Evolutionary conservation across 1,140 invertebrate species (phyloP).

Genomic region (Zaprionus vittiger): DNA sequence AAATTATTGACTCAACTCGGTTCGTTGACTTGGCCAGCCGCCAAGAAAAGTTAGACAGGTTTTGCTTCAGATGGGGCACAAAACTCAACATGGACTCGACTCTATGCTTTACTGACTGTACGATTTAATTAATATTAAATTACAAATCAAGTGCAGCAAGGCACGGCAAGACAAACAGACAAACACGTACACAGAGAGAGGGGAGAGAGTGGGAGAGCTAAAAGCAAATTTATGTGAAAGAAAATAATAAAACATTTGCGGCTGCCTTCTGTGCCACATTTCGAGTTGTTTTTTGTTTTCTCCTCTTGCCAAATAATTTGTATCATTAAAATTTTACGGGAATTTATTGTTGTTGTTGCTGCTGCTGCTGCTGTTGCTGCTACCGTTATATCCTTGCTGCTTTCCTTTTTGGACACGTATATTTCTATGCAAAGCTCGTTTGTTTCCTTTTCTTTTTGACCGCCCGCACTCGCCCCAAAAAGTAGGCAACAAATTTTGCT

Average conservation of each 20-base stretch:
- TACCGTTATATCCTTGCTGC: neutral
- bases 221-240: conserved; percentile 42
- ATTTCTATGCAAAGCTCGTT: conserved; percentile 55
- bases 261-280: conserved; percentile 23
- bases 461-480: conserved; percentile 13
- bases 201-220: neutral
- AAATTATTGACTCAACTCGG: conserved; percentile 57
- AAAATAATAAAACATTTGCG: conserved; percentile 50
- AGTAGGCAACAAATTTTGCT: conserved; percentile 37
- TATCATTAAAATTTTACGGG: conserved; percentile 75
- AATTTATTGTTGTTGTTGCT: conserved; percentile 45
- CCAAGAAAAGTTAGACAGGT: neutral
- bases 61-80: conserved; percentile 4
- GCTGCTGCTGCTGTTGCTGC: neutral
- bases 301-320: conserved; percentile 64
- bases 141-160: conserved; percentile 51
- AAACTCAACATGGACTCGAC: conserved; percentile 8
- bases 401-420: conserved; percentile 41
- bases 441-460: conserved; percentile 34
- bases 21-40: conserved; percentile 48
- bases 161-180: conserved; percentile 5
- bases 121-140: conserved; percentile 72
- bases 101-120: conserved; percentile 13
- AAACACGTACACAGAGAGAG: conserved; percentile 15
- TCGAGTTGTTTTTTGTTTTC: conserved; percentile 18